Evolutionary conservation across 2,113 vertebrate genomes (phyloP).

Genomic region (Naja naja): DNA sequence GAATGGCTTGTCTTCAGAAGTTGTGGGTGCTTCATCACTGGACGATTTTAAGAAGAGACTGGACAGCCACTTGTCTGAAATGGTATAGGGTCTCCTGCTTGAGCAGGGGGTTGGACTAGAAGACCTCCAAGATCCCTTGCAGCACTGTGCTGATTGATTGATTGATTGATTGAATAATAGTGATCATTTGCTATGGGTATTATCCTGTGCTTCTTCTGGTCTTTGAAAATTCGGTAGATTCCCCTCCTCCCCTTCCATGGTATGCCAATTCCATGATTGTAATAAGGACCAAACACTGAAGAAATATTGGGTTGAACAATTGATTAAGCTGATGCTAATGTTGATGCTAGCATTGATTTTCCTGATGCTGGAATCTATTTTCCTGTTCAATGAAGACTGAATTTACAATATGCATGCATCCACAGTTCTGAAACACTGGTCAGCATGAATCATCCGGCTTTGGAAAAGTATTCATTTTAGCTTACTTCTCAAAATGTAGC

Average conservation of each 20-base stretch:
- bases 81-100: no score
- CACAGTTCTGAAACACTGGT: neutral
- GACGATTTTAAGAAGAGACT: no score
- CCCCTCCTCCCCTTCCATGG: neutral
- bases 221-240: constrained; percentile 16
- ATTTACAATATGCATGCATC: constrained; percentile 1
- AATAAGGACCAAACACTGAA: constrained; percentile 1
- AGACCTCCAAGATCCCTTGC: no score
- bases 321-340: constrained; percentile 17
- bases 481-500: neutral
- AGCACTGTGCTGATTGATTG: no score
- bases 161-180: neutral
- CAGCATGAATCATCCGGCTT: neutral
- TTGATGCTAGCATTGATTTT: constrained; percentile 14
- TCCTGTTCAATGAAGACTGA: neutral
- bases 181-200: neutral
- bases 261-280: neutral
- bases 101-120: no score
- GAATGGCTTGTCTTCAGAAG: no score
- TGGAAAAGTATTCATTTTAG: constrained; percentile 4
- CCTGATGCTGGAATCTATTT: constrained; percentile 10
- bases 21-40: no score
- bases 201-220: neutral
- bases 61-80: no score
- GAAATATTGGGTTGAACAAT: constrained; percentile 9